Evolutionary conservation across 2,888 invertebrate species (phyloP).

Genomic region (Phyto melanocephala): DNA sequence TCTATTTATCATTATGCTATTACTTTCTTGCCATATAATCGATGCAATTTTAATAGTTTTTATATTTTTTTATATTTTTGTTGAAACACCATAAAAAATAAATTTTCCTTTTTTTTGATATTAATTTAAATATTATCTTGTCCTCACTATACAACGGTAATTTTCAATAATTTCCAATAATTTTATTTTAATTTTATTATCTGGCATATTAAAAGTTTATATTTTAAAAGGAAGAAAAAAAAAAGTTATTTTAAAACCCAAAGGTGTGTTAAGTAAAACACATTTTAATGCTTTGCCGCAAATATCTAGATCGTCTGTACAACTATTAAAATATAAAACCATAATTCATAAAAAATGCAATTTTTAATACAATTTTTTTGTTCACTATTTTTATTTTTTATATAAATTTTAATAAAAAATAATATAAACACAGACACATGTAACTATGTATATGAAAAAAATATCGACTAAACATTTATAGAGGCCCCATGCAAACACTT

Average conservation of each 20-base stretch:
- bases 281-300: conserved; percentile 44
- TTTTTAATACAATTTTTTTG: conserved; percentile 36
- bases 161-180: conserved; percentile 30
- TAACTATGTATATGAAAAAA: not conserved
- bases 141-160: conserved; percentile 22
- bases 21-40: not conserved
- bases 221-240: too few relatives aligned
- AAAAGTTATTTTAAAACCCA: conserved; percentile 31
- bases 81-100: not conserved
- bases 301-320: not conserved
- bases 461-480: not conserved
- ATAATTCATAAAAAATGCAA: conserved; percentile 54
- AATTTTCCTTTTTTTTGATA: conserved; percentile 15
- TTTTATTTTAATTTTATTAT: conserved; percentile 37
- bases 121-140: conserved; percentile 55
- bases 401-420: conserved; percentile 9
- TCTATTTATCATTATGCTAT: too few relatives aligned
- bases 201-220: conserved; percentile 14
- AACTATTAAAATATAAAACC: conserved; percentile 30
- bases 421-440: not conserved
- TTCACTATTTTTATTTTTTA: not conserved
- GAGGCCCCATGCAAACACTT: not conserved
- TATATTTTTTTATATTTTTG: not conserved
- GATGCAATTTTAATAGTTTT: not conserved
- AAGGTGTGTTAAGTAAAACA: conserved; percentile 50